These are phyloP conservation scores for Capricornis sumatraensis DNA, from an alignment of 2,113 vertebrate species.

Conservation along the genomic window DNA sequence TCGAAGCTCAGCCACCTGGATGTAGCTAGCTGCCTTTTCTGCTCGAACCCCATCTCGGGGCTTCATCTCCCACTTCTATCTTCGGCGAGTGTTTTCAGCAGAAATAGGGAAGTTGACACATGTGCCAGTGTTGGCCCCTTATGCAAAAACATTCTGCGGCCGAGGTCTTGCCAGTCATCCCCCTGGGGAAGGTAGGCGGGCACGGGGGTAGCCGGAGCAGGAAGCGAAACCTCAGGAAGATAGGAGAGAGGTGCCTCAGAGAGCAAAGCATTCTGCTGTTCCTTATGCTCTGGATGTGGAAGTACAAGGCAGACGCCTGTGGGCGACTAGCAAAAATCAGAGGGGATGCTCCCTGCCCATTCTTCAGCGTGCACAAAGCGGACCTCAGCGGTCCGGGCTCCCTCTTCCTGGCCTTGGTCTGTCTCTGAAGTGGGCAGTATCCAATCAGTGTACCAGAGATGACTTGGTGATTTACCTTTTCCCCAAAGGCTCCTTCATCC, in stretches of 20 bases:
- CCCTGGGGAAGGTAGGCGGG: fast-evolving
- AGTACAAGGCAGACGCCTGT: not conserved
- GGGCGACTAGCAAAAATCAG: not conserved
- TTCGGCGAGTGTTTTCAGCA: not conserved
- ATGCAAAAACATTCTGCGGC: not conserved
- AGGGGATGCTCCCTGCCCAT: not conserved
- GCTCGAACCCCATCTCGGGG: fast-evolving
- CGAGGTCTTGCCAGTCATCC: not conserved
- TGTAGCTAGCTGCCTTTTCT: not conserved
- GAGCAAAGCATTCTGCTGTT: not conserved
- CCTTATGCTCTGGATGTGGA: not conserved
- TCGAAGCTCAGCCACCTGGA: not conserved
- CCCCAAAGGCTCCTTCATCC: not conserved
- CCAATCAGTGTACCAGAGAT: not conserved
- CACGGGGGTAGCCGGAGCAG: fast-evolving
- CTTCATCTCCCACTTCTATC: not conserved
- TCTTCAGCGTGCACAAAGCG: not conserved
- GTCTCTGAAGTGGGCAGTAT: not conserved
- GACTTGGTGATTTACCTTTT: not conserved
- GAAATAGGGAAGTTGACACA: not conserved
- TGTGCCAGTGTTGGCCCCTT: fast-evolving
- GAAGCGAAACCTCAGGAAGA: not conserved
- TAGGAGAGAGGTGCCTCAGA: not conserved
- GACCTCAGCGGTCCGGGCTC: not conserved
- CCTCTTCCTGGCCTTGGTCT: not conserved